A percentile compares a stretch with the other conserved stretches of the same genome.
These are phyloP conservation scores for Semicossyphus pulcher DNA, from an alignment of 2,113 vertebrate species.

Conservation along the genomic window DNA sequence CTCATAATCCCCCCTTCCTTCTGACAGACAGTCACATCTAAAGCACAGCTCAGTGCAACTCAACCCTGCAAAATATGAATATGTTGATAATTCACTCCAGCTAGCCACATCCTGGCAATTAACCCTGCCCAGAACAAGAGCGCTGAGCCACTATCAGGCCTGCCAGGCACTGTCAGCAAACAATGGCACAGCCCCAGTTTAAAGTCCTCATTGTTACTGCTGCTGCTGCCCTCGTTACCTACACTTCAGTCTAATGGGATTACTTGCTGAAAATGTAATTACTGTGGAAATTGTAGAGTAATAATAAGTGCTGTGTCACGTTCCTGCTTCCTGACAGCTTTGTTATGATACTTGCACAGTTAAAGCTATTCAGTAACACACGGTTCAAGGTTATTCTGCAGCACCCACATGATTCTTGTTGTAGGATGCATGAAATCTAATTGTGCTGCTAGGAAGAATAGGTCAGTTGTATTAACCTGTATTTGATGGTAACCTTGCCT, in stretches of 20 bases:
- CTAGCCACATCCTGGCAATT: constrained; percentile 28
- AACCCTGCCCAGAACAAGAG: constrained; percentile 27
- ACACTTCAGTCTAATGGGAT: constrained; percentile 48
- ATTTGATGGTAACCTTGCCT: neutral
- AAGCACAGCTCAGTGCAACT: constrained; percentile 1
- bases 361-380: neutral
- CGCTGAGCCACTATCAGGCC: constrained; percentile 19
- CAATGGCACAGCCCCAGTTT: constrained; percentile 28
- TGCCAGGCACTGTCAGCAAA: constrained; percentile 34
- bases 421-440: neutral
- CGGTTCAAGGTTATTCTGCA: constrained; percentile 28
- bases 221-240: constrained; percentile 45
- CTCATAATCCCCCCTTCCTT: constrained; percentile 24
- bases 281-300: constrained; percentile 40
- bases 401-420: neutral
- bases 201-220: constrained; percentile 46
- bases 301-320: constrained; percentile 22
- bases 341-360: constrained; percentile 9
- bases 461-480: neutral
- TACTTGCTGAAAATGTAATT: constrained; percentile 50
- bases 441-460: constrained; percentile 7
- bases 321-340: constrained; percentile 8
- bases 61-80: constrained; percentile 27
- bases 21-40: constrained; percentile 30
- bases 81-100: constrained; percentile 36